Percentiles rank a stretch among this genome's conserved stretches.
Conservation (phyloP, 2,888 invertebrate genomes). For the Cephus pygmeus region DNA sequence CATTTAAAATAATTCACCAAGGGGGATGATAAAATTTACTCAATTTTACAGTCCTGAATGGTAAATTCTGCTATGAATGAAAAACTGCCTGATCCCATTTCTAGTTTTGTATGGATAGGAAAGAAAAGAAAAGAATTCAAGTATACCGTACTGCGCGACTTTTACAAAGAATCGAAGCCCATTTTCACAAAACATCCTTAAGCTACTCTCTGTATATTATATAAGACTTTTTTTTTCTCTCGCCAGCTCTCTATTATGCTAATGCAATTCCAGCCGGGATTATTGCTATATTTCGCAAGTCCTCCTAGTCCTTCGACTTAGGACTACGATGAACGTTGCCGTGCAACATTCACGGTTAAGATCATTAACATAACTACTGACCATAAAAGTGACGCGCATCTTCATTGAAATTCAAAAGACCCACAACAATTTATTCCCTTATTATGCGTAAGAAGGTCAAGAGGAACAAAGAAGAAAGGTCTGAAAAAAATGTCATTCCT, state of each 20-base stretch:
- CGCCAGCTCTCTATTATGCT: background rate
- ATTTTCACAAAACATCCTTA: background rate
- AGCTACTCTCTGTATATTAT: background rate
- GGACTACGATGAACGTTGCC: background rate
- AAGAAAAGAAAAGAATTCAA: background rate
- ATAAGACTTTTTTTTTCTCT: background rate
- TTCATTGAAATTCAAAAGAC: background rate
- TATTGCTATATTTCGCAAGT: background rate
- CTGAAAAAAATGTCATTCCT: too few relatives aligned
- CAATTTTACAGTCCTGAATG: too few relatives aligned
- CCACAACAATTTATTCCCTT: background rate
- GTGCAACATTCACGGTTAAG: background rate
- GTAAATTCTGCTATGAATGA: too few relatives aligned
- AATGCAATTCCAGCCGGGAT: background rate
- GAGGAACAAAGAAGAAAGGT: background rate
- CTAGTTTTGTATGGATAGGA: too few relatives aligned
- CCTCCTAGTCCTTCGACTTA: background rate
- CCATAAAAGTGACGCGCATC: background rate
- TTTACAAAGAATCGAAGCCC: background rate
- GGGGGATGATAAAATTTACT: too few relatives aligned
- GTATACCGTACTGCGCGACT: background rate
- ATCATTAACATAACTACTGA: background rate
- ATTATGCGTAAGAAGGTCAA: background rate
- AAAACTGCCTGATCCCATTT: too few relatives aligned
- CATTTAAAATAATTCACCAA: too few relatives aligned